Conservation (phyloP, 2,888 invertebrate species). For the Megalurothrips usitatus region DNA sequence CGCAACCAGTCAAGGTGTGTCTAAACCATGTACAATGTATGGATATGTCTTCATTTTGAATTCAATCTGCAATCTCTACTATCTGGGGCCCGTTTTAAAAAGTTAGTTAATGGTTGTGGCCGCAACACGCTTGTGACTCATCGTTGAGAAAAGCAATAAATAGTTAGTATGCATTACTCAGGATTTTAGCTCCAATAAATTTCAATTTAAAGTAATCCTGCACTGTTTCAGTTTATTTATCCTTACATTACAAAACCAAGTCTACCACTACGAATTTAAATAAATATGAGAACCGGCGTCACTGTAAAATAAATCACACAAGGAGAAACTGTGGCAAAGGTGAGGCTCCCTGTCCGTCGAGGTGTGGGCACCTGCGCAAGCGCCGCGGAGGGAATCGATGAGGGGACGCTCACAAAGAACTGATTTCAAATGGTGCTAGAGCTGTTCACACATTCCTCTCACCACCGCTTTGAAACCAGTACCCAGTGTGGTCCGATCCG, state of each 20-base stretch:
- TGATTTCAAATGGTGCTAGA: constrained; percentile 26
- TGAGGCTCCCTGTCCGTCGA: neutral
- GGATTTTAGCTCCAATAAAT: constrained; percentile 21
- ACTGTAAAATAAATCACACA: no score
- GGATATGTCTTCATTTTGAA: neutral
- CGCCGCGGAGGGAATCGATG: neutral
- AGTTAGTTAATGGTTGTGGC: constrained; percentile 15
- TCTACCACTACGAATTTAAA: no score
- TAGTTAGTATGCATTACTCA: constrained; percentile 5
- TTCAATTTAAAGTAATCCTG: neutral
- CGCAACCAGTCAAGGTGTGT: no score
- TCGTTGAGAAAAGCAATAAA: constrained; percentile 12
- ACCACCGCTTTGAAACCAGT: constrained; percentile 24
- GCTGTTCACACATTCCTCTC: neutral
- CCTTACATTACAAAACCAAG: no score
- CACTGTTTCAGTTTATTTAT: no score
- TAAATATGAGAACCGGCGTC: no score
- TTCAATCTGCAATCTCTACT: neutral
- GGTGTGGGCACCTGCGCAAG: neutral
- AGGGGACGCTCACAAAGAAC: constrained; percentile 3
- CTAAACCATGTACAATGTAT: neutral
- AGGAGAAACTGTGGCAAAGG: no score
- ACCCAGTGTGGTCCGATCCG: neutral
- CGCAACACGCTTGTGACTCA: neutral
- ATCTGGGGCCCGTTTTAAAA: neutral